These are phyloP conservation scores for Anas platyrhynchos DNA, from an alignment of 2,113 vertebrate species.

Conservation along the genomic window DNA sequence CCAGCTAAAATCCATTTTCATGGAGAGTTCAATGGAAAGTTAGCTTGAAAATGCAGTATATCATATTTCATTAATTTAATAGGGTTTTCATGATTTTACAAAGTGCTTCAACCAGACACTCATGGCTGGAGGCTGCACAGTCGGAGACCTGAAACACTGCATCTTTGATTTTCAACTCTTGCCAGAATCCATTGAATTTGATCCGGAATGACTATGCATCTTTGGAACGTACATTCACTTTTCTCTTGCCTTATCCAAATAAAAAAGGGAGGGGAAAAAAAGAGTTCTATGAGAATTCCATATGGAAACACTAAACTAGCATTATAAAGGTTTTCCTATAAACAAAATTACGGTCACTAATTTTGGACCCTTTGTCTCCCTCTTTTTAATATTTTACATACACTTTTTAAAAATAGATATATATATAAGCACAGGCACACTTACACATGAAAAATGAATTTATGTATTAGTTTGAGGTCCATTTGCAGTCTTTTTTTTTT, in stretches of 20 bases:
- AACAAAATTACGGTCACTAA: slow-evolving; percentile 87
- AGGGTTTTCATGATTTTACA: slow-evolving; percentile 89
- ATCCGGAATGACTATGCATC: slow-evolving; percentile 97
- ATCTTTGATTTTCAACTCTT: slow-evolving; percentile 90
- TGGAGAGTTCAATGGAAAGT: slow-evolving; percentile 84
- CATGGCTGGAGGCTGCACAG: slow-evolving; percentile 86
- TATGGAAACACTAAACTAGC: slow-evolving; percentile 87
- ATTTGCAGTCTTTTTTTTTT: slow-evolving; percentile 42
- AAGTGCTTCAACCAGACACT: slow-evolving; percentile 86
- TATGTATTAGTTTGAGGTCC: slow-evolving; percentile 52
- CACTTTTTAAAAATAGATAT: slow-evolving; percentile 15
- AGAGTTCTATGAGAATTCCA: slow-evolving; percentile 89
- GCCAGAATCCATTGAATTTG: slow-evolving; percentile 96
- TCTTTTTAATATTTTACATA: slow-evolving; percentile 55
- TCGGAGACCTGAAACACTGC: slow-evolving; percentile 82
- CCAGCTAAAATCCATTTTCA: slow-evolving; percentile 77
- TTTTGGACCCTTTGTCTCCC: slow-evolving; percentile 78
- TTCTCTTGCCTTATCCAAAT: slow-evolving; percentile 86
- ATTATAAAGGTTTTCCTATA: slow-evolving; percentile 90
- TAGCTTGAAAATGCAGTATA: slow-evolving; percentile 76
- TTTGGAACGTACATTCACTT: slow-evolving; percentile 97
- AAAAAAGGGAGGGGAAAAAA: slow-evolving; percentile 61
- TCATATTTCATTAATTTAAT: slow-evolving; percentile 89
- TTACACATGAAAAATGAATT: neutral
- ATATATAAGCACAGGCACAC: slow-evolving; percentile 18